Percentiles rank a stretch among this genome's conserved stretches.
phyloP scores from a whole-genome alignment of 2,888 invertebrate genomes.

The Dynastes hyllus region DNA sequence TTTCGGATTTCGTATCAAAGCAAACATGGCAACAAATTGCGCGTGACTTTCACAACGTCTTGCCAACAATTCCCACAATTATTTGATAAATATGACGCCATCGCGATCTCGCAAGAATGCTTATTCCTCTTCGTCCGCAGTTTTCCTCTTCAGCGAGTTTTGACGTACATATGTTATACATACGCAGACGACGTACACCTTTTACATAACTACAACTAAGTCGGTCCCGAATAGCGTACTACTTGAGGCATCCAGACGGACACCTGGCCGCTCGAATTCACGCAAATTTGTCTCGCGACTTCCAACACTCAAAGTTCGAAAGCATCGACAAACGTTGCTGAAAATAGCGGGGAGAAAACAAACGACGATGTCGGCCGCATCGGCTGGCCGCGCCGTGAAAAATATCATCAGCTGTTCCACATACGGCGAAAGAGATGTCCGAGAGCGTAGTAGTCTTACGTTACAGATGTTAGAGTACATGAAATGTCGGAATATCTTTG shows the following conservation, averaged over 20 bases:
- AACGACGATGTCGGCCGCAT: constrained; percentile 50
- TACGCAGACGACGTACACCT: not conserved
- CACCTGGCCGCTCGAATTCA: constrained; percentile 39
- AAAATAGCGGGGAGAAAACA: constrained; percentile 34
- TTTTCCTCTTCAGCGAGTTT: too few relatives aligned
- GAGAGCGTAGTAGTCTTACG: constrained; percentile 1
- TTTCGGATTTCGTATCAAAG: constrained; percentile 49
- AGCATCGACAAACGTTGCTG: constrained; percentile 4
- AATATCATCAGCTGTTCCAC: constrained; percentile 57
- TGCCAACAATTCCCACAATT: constrained; percentile 52
- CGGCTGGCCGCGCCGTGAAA: constrained; percentile 49
- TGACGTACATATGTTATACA: too few relatives aligned
- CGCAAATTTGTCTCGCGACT: constrained; percentile 32
- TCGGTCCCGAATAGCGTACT: not conserved
- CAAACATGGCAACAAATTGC: constrained; percentile 57
- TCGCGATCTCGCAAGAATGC: constrained; percentile 37
- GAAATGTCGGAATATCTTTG: too few relatives aligned
- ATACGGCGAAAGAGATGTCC: constrained; percentile 12
- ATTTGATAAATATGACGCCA: constrained; percentile 47
- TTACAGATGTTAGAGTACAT: too few relatives aligned
- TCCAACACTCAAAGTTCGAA: not conserved
- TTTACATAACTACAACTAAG: constrained; percentile 47
- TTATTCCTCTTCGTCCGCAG: constrained; percentile 20
- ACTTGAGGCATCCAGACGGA: constrained; percentile 33
- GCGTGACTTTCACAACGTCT: constrained; percentile 50